A percentile compares a stretch with the other conserved stretches of the same genome.
phyloP scores from a whole-genome alignment of 2,888 invertebrate species.

The Pyralis farinalis region DNA sequence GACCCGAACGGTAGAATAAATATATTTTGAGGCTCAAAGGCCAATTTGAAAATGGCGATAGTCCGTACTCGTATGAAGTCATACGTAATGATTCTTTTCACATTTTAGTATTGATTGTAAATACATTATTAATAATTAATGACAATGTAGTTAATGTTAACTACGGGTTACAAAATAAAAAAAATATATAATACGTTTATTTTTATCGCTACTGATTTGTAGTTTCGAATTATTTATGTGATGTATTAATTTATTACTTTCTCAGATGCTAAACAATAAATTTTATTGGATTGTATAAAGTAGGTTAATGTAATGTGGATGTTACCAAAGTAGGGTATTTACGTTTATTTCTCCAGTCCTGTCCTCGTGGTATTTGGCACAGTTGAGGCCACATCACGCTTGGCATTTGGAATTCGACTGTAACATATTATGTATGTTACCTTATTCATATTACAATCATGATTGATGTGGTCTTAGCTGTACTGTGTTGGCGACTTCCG shows the following conservation, averaged over 20 bases:
- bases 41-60: conserved; percentile 38
- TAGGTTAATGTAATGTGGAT: conserved; percentile 66
- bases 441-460: too few species aligned
- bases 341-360: conserved; percentile 21
- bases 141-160: conserved; percentile 58
- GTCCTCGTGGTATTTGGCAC: too few species aligned
- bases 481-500: too few species aligned
- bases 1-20: conserved; percentile 60
- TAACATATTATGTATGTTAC: too few species aligned
- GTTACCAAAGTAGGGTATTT: conserved; percentile 38
- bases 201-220: conserved; percentile 38
- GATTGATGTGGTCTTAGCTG: too few species aligned
- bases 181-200: conserved; percentile 28
- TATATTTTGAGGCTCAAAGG: conserved; percentile 65
- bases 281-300: conserved; percentile 72
- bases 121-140: conserved; percentile 58
- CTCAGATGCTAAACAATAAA: conserved; percentile 12
- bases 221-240: conserved; percentile 34
- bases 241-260: conserved; percentile 13
- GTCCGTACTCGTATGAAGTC: conserved; percentile 56
- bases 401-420: too few species aligned
- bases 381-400: too few species aligned
- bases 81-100: conserved; percentile 62
- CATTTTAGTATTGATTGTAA: conserved; percentile 69
- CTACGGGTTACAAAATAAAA: conserved; percentile 42